A percentile compares a stretch with the other conserved stretches of the same genome.
Evolutionary conservation across 2,888 invertebrate genomes (phyloP).

Genomic region (Ophion obscuratus): DNA sequence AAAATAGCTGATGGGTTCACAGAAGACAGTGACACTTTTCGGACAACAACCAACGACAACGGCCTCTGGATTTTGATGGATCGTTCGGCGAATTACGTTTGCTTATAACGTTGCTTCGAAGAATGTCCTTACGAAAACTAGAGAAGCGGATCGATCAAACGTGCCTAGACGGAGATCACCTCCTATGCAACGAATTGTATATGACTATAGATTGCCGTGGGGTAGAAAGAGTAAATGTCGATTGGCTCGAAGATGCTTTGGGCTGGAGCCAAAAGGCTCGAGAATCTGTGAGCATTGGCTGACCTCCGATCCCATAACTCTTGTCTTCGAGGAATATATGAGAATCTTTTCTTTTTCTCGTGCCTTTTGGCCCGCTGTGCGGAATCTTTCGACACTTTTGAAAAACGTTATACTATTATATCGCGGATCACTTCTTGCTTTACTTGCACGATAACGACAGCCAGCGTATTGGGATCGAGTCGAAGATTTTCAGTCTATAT

Average conservation of each 20-base stretch:
- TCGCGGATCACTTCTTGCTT: conserved; percentile 8
- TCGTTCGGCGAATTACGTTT: not conserved
- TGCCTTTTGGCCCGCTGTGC: conserved; percentile 30
- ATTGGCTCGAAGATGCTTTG: conserved; percentile 70
- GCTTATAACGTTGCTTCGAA: not conserved
- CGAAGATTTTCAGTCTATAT: not conserved
- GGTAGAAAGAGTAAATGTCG: conserved; percentile 56
- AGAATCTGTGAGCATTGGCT: conserved; percentile 71
- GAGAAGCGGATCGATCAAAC: conserved; percentile 14
- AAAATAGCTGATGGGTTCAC: not conserved
- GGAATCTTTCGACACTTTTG: conserved; percentile 34
- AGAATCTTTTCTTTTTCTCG: conserved; percentile 35
- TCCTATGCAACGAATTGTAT: conserved; percentile 37
- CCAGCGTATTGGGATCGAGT: conserved; percentile 3
- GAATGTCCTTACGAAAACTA: conserved; percentile 6
- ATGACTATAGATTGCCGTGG: conserved; percentile 26
- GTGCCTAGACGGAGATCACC: conserved; percentile 8
- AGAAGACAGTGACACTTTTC: not conserved
- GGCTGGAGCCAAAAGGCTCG: conserved; percentile 72
- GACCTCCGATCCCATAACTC: conserved; percentile 71
- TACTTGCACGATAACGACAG: not conserved
- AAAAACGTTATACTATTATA: conserved; percentile 28
- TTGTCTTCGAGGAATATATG: conserved; percentile 46
- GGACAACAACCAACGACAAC: not conserved
- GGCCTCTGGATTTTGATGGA: conserved; percentile 29